These are phyloP conservation scores for Tiliacea citrago DNA, from an alignment of 2,888 invertebrate species.

Conservation along the genomic window DNA sequence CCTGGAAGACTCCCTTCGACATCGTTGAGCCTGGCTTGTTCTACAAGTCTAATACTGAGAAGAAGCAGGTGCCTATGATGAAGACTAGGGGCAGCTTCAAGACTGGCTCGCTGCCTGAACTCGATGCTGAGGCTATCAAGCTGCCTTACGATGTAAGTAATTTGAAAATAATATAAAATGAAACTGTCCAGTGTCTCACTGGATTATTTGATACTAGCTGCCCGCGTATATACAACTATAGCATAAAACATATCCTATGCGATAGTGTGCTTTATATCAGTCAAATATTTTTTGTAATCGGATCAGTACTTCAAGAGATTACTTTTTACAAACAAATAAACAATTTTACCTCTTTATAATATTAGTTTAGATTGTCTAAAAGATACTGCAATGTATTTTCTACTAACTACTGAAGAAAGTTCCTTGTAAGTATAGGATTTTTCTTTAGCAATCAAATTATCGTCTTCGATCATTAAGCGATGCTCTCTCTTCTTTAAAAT, in stretches of 20 bases:
- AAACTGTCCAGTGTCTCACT: not conserved
- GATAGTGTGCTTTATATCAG: not conserved
- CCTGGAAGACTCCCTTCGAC: slow-evolving; percentile 93
- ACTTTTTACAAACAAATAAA: not conserved
- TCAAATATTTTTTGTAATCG: not conserved
- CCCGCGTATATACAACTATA: not conserved
- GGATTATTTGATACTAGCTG: not conserved
- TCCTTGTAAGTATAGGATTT: not conserved
- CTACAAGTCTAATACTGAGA: slow-evolving; percentile 91
- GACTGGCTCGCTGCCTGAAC: slow-evolving; percentile 90
- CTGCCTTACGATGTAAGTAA: slow-evolving; percentile 93
- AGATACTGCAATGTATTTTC: not conserved
- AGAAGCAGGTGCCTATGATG: slow-evolving; percentile 93
- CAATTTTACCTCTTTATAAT: not conserved
- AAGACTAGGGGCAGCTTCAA: slow-evolving; percentile 91
- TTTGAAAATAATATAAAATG: not conserved
- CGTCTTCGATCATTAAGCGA: not conserved
- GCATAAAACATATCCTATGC: not conserved
- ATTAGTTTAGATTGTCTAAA: not conserved
- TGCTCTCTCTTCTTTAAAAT: not conserved
- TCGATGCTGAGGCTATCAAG: slow-evolving; percentile 93
- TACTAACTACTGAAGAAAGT: not conserved
- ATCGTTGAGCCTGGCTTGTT: slow-evolving; percentile 90
- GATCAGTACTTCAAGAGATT: not conserved
- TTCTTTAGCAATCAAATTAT: not conserved